A percentile compares a stretch with the other conserved stretches of the same genome.
phyloP scores from a whole-genome alignment of 2,113 vertebrate genomes.

The Desmodus rotundus region DNA sequence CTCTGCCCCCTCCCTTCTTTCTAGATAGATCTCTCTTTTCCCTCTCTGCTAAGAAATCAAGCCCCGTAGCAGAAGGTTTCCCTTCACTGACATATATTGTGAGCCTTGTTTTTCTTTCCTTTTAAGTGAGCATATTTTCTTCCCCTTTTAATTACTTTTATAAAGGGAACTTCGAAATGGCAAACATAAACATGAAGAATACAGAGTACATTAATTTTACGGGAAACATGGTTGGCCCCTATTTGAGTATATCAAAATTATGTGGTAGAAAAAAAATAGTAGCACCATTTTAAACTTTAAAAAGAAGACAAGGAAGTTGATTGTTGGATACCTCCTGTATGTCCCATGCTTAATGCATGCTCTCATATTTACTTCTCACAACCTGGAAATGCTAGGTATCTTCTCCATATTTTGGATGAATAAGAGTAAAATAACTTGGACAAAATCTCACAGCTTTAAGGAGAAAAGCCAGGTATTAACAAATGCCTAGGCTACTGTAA shows the following conservation, averaged over 20 bases:
- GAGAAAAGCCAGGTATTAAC: not conserved
- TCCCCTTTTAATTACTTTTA: conserved; percentile 49
- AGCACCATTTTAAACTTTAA: not conserved
- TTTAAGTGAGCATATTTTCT: conserved; percentile 27
- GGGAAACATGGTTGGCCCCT: not conserved
- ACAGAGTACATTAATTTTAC: not conserved
- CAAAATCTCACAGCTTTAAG: not conserved
- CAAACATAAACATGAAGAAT: conserved; percentile 12
- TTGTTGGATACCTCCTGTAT: not conserved
- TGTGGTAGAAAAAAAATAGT: not conserved
- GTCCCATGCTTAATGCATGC: not conserved
- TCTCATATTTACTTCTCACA: not conserved
- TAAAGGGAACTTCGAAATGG: conserved; percentile 30
- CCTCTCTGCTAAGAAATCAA: conserved; percentile 2
- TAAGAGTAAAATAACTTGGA: not conserved
- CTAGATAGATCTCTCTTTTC: conserved; percentile 36
- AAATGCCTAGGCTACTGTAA: not conserved
- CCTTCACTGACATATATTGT: not conserved
- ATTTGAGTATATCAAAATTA: not conserved
- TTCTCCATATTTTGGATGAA: not conserved
- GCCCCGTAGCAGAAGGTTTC: not conserved
- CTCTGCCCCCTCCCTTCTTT: not conserved
- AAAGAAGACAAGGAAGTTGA: not conserved
- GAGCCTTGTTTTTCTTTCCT: not conserved
- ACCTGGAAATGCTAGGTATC: not conserved